Base-by-base conservation (phyloP, 2,797 vertebrate genomes). In the Anguilla obscura region DNA sequence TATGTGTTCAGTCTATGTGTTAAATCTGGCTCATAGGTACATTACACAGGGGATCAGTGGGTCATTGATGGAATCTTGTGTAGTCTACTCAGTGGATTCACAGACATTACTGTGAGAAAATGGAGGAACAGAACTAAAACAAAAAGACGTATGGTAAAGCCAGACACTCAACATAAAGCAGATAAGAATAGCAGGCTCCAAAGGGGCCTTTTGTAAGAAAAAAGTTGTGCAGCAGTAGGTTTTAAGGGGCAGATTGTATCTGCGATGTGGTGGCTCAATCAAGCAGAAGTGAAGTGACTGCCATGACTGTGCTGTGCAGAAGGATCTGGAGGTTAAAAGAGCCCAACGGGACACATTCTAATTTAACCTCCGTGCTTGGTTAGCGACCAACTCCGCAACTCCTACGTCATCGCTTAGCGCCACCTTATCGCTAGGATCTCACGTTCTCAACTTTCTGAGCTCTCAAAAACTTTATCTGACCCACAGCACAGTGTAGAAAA, bases 391-490 rank as follows among this genome's bases (percentile, higher is more conserved):
- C 92, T 94, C 92, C 93, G 92, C 93, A 92, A 90, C 40, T 45
- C 40, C 93, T 88, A 85, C 95, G 93, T 96, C 95, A 96, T 95
- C 92, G 92, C 94, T 93, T 95, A 90, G 92, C 94, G 92, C 94
- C 90, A 90, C 93, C 93, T 94, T 94, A 94, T 95, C 86, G 89
- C 92, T 90, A 86, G 48, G 91, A 95, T 95, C 93, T 45, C 90
- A 74, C 86, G 90, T 92, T 95, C 93, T 45, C 90, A 74, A 87
- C 91, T 92, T 92, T 94, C 93, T 93, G 92, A 92, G 89, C 93
- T 94, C 93, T 94, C 91, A 92, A 94, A 94, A 96, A 96, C 93
- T 93, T 90, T 93, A 95, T 95, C 92, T 95, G 95, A 95, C 93
- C 91, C 91, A 90, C 90, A 94, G 92, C 92, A 92, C 89, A 85